A percentile compares a stretch with the other conserved stretches of the same genome.
Conservation (phyloP, 2,797 vertebrate genomes). For the Lagorchestes hirsutus region DNA sequence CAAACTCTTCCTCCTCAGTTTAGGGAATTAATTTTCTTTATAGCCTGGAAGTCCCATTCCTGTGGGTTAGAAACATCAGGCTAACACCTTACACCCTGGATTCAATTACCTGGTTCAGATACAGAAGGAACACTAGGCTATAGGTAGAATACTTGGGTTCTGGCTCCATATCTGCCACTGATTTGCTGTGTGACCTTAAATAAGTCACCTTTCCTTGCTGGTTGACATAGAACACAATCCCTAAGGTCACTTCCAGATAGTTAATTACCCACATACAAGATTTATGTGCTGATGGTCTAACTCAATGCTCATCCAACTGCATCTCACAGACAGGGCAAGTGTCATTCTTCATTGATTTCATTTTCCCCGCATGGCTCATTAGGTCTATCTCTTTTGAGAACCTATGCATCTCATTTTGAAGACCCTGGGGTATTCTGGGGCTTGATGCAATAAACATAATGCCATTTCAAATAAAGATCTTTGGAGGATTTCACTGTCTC, state of each 20-base stretch:
- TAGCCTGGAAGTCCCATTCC: not conserved
- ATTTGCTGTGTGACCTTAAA: not conserved
- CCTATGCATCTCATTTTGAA: not conserved
- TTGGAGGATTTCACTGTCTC: not conserved
- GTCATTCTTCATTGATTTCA: not conserved
- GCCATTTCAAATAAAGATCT: not conserved
- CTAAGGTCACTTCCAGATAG: not conserved
- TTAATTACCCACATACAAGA: not conserved
- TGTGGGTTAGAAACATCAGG: not conserved
- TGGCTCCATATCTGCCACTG: not conserved
- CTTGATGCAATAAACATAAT: not conserved
- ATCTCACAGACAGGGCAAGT: not conserved
- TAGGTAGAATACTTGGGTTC: not conserved
- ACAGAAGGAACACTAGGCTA: not conserved
- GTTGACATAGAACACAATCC: not conserved
- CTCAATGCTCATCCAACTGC: not conserved
- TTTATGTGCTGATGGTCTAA: not conserved
- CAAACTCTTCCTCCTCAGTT: not conserved
- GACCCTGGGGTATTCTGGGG: not conserved
- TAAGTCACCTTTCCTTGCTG: not conserved
- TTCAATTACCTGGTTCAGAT: not conserved
- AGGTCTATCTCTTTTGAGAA: not conserved
- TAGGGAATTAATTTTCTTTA: not conserved
- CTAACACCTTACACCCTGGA: not conserved
- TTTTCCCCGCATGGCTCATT: not conserved